Conservation (phyloP, 2,797 vertebrate genomes). For the Austrolebias charrua region DNA sequence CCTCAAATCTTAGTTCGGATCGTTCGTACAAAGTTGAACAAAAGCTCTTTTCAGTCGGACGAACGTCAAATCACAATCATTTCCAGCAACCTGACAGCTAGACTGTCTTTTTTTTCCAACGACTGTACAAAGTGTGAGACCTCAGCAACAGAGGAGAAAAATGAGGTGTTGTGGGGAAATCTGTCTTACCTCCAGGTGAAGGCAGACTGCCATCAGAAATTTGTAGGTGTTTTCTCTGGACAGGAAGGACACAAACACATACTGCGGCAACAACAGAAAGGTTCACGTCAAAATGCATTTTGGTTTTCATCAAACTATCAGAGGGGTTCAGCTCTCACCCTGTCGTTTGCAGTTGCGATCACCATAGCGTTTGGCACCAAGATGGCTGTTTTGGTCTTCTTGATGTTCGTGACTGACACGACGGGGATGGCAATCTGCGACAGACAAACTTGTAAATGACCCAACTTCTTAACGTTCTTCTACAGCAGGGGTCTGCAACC, state of each 20-base stretch:
- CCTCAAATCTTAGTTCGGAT: neutral
- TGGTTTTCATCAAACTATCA: neutral
- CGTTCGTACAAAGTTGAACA: neutral
- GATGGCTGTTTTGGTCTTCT: constrained; percentile 97
- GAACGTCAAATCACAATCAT: neutral
- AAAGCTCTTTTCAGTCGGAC: rapidly evolving
- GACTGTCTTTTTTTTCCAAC: neutral
- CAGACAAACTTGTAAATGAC: neutral
- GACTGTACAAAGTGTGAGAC: no score
- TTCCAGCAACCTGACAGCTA: neutral
- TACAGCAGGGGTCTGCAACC: no score
- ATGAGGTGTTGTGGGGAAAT: constrained; percentile 31
- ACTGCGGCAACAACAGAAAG: constrained; percentile 76
- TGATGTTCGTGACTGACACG: constrained; percentile 85
- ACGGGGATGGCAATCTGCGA: constrained; percentile 90
- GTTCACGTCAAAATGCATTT: rapidly evolving
- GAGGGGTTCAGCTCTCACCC: constrained; percentile 75
- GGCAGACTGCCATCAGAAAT: constrained; percentile 87
- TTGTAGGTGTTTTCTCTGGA: constrained; percentile 96
- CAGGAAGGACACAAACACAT: constrained; percentile 92
- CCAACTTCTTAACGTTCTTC: no score
- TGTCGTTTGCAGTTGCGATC: constrained; percentile 85
- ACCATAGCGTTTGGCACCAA: constrained; percentile 94
- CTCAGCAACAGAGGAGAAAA: neutral
- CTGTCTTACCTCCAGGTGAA: constrained; percentile 85